phyloP scores from a whole-genome alignment of 2,113 vertebrate species.

The Myrmophylax atrothorax region DNA sequence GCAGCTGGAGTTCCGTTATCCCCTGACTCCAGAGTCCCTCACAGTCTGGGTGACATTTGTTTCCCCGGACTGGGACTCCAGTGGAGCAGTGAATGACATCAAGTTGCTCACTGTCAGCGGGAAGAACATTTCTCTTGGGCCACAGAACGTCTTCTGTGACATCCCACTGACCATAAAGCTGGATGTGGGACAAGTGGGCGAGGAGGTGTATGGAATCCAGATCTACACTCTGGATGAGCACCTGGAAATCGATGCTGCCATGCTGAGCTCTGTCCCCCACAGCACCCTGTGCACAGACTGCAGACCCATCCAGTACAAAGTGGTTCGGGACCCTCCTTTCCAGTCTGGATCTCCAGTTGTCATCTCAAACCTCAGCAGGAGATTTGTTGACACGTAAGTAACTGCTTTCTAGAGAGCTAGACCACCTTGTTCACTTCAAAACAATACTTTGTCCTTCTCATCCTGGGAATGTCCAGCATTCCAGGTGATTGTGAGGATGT shows the following conservation, averaged over 20 bases:
- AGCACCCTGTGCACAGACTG: conserved; percentile 81
- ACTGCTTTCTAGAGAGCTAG: neutral
- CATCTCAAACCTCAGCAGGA: conserved; percentile 82
- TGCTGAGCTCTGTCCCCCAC: conserved; percentile 86
- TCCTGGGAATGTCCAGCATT: neutral
- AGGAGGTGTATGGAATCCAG: conserved; percentile 90
- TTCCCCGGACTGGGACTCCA: conserved; percentile 87
- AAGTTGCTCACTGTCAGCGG: conserved; percentile 86
- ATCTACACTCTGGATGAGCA: conserved; percentile 96
- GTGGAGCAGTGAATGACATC: conserved; percentile 89
- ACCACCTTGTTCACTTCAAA: neutral
- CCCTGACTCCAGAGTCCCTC: conserved; percentile 88
- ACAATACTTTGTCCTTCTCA: neutral
- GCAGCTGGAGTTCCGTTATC: conserved; percentile 88
- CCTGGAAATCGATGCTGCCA: conserved; percentile 93
- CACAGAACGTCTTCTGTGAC: conserved; percentile 93
- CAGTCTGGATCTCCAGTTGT: conserved; percentile 72
- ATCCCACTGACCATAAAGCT: conserved; percentile 90
- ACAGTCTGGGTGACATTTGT: conserved; percentile 96
- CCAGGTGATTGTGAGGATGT: neutral
- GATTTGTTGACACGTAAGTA: conserved; percentile 91
- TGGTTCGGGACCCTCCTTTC: conserved; percentile 88
- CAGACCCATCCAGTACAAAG: conserved; percentile 85
- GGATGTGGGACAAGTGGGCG: conserved; percentile 75
- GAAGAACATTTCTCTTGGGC: conserved; percentile 89